Conservation (phyloP, 2,797 vertebrate species). For the Liasis olivaceus region DNA sequence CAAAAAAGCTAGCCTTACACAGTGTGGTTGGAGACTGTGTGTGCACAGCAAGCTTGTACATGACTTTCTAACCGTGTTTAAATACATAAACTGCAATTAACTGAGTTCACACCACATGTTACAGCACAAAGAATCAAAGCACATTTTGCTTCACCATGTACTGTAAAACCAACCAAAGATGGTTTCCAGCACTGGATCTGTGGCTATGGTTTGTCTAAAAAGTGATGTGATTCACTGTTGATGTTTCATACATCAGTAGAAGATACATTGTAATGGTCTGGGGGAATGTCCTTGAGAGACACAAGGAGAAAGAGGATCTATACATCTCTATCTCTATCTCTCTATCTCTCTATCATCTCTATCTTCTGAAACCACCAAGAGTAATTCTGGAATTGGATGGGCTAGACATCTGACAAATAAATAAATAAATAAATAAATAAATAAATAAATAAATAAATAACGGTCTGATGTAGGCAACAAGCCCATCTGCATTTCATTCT, state of each 20-base stretch:
- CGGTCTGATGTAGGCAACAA: neutral
- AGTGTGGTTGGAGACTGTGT: neutral
- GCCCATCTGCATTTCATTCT: conserved; percentile 43
- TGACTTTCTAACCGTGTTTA: neutral
- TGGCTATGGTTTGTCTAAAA: neutral
- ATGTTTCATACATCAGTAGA: neutral
- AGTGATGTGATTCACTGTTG: neutral
- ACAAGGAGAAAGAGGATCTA: too few species aligned
- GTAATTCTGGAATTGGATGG: too few species aligned
- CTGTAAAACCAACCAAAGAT: neutral
- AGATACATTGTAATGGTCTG: too few species aligned
- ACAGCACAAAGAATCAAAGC: neutral
- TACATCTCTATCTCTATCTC: too few species aligned
- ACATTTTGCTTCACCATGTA: neutral
- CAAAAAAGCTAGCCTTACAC: neutral
- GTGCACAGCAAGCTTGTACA: neutral
- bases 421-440: too few species aligned
- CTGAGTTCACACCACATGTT: neutral
- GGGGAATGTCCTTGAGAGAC: too few species aligned
- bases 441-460: neutral
- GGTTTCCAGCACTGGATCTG: neutral
- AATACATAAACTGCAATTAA: neutral
- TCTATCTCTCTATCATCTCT: too few species aligned
- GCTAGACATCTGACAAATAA: neutral
- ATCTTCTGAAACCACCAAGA: too few species aligned